Evolutionary conservation across 2,888 invertebrate genomes (phyloP), one percentile per base, ranked within the genome.

Genomic region (Drosophila quinaria): DNA sequence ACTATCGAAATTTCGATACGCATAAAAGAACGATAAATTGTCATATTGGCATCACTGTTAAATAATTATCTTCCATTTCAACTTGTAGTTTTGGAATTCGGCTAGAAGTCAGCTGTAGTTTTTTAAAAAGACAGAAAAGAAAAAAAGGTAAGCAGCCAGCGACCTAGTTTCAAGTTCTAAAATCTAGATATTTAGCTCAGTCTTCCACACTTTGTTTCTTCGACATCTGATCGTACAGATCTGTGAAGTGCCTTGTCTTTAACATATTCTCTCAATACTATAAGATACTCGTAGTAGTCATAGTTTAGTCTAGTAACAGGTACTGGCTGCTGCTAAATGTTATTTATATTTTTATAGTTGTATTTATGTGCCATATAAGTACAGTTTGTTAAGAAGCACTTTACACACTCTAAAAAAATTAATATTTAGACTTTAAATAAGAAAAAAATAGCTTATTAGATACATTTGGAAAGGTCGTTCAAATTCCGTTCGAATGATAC

Each of bases 161-260:
- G 35, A 19, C 8, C 33, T 13, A 58, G 51, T 13, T 9, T 8
- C 17, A 10, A 58, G 51, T 11, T 8, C 11, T 15, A 9, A 1
- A 37, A n/a, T 17, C 9, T 46, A 54, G 33, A 35, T n/a, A 17
- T 46, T 41, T 46, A 37, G 50, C 42, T 54, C 47, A 35, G 17
- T 47, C 13, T 25, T 13, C 11, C 35, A 29, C 31, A 17, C 39
- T 19, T 22, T 3, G 33, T 22, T 17, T 5, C 49, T 19, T 19
- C 13, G 1, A 22, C 19, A 44, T 3, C 31, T 22, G n/a, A 50
- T 19, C 29, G 31, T 15, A 49, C 4, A 19, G 25, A 25, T 4
- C 44, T 31, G 4, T 39, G 1, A 33, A 74, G 75, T 74, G 74
- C 75, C 75, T 74, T 74, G 19, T 49, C 15, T 49, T 6, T 31